These are phyloP conservation scores for Bergia sp. DNA, from an alignment of 92 coral and sea anemone species.

Conservation along the genomic window DNA sequence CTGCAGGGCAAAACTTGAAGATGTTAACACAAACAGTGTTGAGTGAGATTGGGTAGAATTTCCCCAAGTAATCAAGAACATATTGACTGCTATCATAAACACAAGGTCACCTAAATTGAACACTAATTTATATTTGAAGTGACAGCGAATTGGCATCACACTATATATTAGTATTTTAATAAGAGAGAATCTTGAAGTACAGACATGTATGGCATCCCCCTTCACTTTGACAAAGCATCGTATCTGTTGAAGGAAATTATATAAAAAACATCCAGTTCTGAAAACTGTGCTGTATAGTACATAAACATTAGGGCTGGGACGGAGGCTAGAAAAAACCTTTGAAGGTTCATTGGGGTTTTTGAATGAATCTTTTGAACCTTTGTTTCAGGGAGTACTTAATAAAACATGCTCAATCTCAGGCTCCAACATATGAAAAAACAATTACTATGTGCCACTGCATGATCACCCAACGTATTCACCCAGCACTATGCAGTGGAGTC, in stretches of 20 bases:
- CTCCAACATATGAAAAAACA: no score
- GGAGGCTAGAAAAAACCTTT: no score
- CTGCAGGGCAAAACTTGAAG: slow-evolving; percentile 8
- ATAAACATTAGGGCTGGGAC: background rate
- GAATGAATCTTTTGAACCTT: no score
- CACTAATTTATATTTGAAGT: slow-evolving; percentile 42
- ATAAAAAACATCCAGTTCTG: background rate
- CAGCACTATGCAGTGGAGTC: no score
- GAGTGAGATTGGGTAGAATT: background rate
- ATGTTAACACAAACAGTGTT: slow-evolving; percentile 13
- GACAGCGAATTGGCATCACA: slow-evolving; percentile 16
- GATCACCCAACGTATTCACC: no score
- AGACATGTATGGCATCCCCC: background rate
- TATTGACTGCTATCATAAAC: slow-evolving; percentile 28
- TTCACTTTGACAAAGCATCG: background rate
- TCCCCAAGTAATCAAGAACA: slow-evolving; percentile 13
- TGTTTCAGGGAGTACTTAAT: no score
- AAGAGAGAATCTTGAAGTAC: slow-evolving; percentile 25
- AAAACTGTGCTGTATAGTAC: background rate
- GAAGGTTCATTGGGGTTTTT: no score
- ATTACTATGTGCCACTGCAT: no score
- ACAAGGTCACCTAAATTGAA: slow-evolving; percentile 32
- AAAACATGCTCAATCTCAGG: no score
- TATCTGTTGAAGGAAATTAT: background rate
- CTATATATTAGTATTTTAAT: slow-evolving; percentile 37